Evolutionary conservation across 2,888 invertebrate genomes (phyloP).

Genomic region (Allolobophora icterica): DNA sequence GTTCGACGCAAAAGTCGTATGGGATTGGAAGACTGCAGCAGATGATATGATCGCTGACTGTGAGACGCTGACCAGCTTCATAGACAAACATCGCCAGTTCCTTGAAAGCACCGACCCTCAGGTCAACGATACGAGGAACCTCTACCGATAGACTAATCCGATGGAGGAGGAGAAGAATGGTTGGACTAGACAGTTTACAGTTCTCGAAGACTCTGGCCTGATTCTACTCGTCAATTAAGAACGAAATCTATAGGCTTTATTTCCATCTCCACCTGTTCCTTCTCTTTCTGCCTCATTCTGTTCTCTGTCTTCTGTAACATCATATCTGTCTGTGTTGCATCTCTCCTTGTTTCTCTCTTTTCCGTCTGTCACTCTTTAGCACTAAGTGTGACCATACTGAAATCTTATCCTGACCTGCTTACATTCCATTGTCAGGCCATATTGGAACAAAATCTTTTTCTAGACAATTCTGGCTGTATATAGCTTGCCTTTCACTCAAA

Average conservation of each 20-base stretch:
- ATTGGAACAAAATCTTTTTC: no score
- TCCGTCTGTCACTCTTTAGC: not conserved
- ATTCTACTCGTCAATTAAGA: not conserved
- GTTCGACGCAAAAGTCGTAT: not conserved
- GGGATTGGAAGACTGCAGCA: not conserved
- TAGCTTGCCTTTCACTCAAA: not conserved
- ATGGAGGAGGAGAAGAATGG: not conserved
- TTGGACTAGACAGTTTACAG: no score
- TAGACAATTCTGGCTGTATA: no score
- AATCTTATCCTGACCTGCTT: not conserved
- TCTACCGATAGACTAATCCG: not conserved
- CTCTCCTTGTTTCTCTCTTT: conserved; percentile 20
- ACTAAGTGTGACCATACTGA: not conserved
- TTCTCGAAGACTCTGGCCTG: no score
- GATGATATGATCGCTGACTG: not conserved
- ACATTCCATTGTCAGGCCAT: not conserved
- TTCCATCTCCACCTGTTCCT: conserved; percentile 20
- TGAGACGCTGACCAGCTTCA: not conserved
- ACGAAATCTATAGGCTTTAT: not conserved
- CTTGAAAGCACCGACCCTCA: not conserved
- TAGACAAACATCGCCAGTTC: not conserved
- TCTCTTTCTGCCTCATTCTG: not conserved
- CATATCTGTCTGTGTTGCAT: conserved; percentile 19
- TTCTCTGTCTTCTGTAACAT: conserved; percentile 9
- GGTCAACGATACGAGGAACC: not conserved